Evolutionary conservation across 2,113 vertebrate genomes (phyloP), one percentile per base, ranked within the genome.

Genomic region (Sapajus apella): DNA sequence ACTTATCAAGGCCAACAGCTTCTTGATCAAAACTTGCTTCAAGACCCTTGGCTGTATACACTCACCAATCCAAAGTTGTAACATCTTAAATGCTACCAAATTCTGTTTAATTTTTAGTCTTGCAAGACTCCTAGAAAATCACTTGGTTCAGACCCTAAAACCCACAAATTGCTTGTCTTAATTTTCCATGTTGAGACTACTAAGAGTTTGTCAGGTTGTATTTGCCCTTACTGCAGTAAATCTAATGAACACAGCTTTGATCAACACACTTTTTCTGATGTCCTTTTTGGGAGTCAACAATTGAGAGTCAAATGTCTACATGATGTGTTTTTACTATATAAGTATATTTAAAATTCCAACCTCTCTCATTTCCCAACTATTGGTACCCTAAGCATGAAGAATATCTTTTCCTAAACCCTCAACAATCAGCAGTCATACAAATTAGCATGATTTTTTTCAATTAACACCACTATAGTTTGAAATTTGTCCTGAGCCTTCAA

Each of bases 1-100:
- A 93, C 73, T 95, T 95, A 92, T 66, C 82, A 75, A 64, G 21
- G 47, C 27, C 72, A 96, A 89, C 50, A 87, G 89, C 70, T 81
- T 93, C 47, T 68, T 95, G 30, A 97, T 97, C 83, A 81, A 90
- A 43, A 87, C 80, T 91, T 93, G 61, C 82, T 97, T 94, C 23
- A 97, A 96, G 79, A 97, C 18, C 37, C 8, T 83, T 91, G 45
- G 43, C 30, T 93, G 32, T 32, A 45, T 83, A 14, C 50, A 43
- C 43, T 56, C 80, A 94, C 47, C 43, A 93, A 85, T 37, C 47
- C 47, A 80, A 95, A 66, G 25, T 84, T 43, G 83, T 43, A 16
- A 27, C 77, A 45, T 68, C 66, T 91, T 73, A 88, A 95, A 84
- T 79, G 10, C 11, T 84, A 55, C 18, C 50, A 73, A 55, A 82